phyloP scores from a whole-genome alignment of 2,797 vertebrate genomes.

The Crypturellus tataupa region DNA sequence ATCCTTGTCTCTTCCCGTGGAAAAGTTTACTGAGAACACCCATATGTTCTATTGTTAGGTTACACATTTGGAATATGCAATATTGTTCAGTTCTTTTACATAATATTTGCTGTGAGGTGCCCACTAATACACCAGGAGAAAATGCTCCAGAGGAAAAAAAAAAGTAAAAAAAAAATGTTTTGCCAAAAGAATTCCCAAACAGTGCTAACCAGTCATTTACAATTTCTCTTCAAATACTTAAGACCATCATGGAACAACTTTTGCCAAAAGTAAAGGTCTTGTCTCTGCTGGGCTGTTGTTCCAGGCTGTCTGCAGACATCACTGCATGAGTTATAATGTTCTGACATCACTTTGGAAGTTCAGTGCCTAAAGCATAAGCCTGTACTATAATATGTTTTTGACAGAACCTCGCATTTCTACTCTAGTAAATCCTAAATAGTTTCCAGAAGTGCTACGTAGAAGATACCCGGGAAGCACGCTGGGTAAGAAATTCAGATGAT shows the following conservation, averaged over 20 bases:
- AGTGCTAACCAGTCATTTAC: constrained; percentile 29
- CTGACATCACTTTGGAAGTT: constrained; percentile 54
- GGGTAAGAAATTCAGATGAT: constrained; percentile 16
- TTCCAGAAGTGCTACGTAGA: constrained; percentile 34
- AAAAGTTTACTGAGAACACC: neutral
- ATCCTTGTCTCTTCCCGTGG: neutral
- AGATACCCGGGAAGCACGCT: constrained; percentile 13
- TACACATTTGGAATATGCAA: neutral
- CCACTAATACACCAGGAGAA: neutral
- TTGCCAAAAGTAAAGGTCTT: constrained; percentile 35
- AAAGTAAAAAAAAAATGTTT: neutral
- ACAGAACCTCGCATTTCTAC: constrained; percentile 57
- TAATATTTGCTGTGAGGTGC: neutral
- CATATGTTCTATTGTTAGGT: neutral
- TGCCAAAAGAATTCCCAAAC: neutral
- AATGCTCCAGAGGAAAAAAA: neutral
- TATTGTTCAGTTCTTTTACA: neutral
- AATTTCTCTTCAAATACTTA: neutral
- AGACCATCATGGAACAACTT: neutral
- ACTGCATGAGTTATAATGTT: neutral
- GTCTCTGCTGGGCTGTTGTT: constrained; percentile 39
- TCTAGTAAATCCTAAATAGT: constrained; percentile 53
- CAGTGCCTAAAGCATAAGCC: constrained; percentile 35
- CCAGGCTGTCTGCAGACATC: constrained; percentile 44
- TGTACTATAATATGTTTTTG: constrained; percentile 18